Base-by-base conservation (phyloP, 2,888 invertebrate genomes). In the Amphipoea oculea region DNA sequence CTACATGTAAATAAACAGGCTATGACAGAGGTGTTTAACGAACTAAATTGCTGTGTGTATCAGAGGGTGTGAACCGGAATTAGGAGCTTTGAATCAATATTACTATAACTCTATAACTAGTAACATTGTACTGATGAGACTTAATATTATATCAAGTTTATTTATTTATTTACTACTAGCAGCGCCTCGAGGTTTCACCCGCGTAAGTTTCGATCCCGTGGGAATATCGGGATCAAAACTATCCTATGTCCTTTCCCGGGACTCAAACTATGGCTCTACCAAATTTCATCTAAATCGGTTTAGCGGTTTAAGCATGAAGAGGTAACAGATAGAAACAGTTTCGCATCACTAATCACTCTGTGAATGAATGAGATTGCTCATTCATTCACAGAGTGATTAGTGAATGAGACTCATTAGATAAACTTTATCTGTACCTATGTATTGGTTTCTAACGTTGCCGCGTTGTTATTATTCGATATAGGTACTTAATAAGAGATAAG, bases 51-150 rank as follows among this genome's bases (percentile, higher is more conserved):
- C 65, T 12, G 81, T 85, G 66, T 81, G 85, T 81, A 65, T 60
- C 17, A 6, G 17, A n/a, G 62, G n/a, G 36, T 65, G 42, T 48
- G 62, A 71, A 14, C 45, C 51, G 36, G 57, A 63, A 85, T 76
- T 76, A 57, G 72, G 72, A 67, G 73, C 45, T 73, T 73, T 20
- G 54, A 73, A 73, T 83, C 85, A 85, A 83, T 83, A 66, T 48
- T 60, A 66, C 12, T 65, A 29, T 29, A 9, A 76, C 54, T 63
- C 20, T 42, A 12, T 60, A 71, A 77, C 69, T 83, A 62, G 68
- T 80, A 57, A 42, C 6, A 73, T 78, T 57, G 62, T 54, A 42
- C 12, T 60, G 9, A 65, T 20, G 29, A 48, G 14, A 51, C 36
- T 7, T 23, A 36, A 36, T 36, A 68, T 68, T 29, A 12, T 42